These are phyloP conservation scores for Galerucella nymphaeae DNA, from an alignment of 2,888 invertebrate species.

Conservation along the genomic window DNA sequence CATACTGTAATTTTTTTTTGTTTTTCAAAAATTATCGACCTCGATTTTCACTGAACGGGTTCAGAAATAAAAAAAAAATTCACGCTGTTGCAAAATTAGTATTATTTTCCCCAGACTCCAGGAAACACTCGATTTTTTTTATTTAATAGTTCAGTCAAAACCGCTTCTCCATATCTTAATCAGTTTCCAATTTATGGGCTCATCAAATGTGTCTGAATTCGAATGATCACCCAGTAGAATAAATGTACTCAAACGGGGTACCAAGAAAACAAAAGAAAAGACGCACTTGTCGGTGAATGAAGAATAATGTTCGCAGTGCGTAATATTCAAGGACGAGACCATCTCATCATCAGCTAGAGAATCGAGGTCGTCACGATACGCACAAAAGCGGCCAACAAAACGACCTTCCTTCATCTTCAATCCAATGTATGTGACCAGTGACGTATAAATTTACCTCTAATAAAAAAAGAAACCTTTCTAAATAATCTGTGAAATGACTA, in stretches of 20 bases:
- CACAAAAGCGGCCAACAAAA: constrained; percentile 42
- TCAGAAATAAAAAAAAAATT: too few species aligned
- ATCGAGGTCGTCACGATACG: constrained; percentile 48
- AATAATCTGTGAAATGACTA: constrained; percentile 1
- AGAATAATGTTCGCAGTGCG: constrained; percentile 42
- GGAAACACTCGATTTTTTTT: too few species aligned
- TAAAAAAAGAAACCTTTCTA: not conserved
- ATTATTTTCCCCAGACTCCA: too few species aligned
- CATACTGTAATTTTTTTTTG: too few species aligned
- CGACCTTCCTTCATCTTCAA: constrained; percentile 26
- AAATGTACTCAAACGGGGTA: not conserved
- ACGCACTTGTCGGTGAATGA: constrained; percentile 44
- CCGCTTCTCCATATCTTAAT: too few species aligned
- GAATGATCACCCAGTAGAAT: not conserved
- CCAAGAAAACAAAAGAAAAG: constrained; percentile 13
- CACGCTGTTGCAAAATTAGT: too few species aligned
- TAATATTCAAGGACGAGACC: constrained; percentile 46
- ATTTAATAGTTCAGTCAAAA: too few species aligned
- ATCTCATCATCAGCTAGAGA: constrained; percentile 33
- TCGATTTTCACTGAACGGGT: too few species aligned
- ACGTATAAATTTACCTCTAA: constrained; percentile 1
- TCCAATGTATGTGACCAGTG: constrained; percentile 8
- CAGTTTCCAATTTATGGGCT: too few species aligned
- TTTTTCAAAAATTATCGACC: too few species aligned
- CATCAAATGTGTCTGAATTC: too few species aligned